These are phyloP conservation scores for Cryptocephalus moraei DNA, from an alignment of 2,888 invertebrate genomes.

Conservation along the genomic window DNA sequence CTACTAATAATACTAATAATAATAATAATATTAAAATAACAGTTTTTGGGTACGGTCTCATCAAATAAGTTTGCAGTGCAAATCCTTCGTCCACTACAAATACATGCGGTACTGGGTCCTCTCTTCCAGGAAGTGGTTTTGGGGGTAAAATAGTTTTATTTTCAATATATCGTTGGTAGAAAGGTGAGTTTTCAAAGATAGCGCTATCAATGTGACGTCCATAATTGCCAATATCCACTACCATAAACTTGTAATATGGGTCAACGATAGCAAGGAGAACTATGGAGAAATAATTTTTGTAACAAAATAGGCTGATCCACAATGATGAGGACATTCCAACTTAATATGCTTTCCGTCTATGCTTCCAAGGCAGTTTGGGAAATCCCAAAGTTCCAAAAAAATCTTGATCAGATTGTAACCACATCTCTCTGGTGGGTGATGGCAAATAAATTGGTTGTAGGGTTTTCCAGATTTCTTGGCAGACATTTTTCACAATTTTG, in stretches of 20 bases:
- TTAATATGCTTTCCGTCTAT: conserved; percentile 22
- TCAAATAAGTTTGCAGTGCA: no score
- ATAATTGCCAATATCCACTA: conserved; percentile 19
- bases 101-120: no score
- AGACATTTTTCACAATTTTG: no score
- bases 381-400: conserved; percentile 23
- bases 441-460: conserved; percentile 13
- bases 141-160: no score
- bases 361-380: no score
- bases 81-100: no score
- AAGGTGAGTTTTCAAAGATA: neutral
- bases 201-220: conserved; percentile 18
- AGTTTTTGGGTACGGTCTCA: no score
- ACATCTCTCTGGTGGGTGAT: conserved; percentile 14
- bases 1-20: no score
- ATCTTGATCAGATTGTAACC: conserved; percentile 16
- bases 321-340: conserved; percentile 16
- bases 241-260: conserved; percentile 21
- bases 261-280: conserved; percentile 20
- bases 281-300: conserved; percentile 19
- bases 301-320: conserved; percentile 21
- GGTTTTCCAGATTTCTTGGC: conserved; percentile 20
- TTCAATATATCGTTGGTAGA: no score
- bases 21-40: no score
- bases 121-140: no score